A percentile compares a stretch with the other conserved stretches of the same genome.
Evolutionary conservation across 2,797 vertebrate species (phyloP).

Genomic region (Epinephelus awoara): DNA sequence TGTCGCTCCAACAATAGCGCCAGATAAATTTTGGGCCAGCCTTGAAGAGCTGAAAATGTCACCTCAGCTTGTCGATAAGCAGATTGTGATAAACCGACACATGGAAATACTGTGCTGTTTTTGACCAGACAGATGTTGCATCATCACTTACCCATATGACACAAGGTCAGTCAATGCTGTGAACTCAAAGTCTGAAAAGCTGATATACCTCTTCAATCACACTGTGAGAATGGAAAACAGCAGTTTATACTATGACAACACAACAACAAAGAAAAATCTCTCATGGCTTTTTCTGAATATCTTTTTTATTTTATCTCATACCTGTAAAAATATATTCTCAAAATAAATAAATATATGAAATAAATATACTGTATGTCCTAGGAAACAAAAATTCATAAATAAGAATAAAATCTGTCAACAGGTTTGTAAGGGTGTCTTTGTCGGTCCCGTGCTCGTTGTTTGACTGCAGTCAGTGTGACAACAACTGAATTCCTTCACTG

Average conservation of each 20-base stretch:
- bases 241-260: conserved; percentile 15
- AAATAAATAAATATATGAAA: conserved; percentile 99
- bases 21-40: neutral
- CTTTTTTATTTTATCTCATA: conserved; percentile 87
- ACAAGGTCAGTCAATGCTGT: neutral
- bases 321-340: conserved; percentile 99
- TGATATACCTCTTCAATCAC: conserved; percentile 31
- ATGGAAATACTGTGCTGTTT: neutral
- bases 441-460: conserved; percentile 61
- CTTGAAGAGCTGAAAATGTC: neutral
- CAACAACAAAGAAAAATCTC: conserved; percentile 61
- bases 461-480: conserved; percentile 55
- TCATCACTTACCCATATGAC: neutral
- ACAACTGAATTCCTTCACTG: conserved; percentile 79
- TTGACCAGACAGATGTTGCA: neutral
- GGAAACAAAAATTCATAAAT: conserved; percentile 96
- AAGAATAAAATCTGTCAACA: conserved; percentile 80
- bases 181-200: conserved; percentile 8
- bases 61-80: neutral
- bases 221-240: conserved; percentile 26
- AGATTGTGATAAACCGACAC: neutral
- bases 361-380: conserved; percentile 95
- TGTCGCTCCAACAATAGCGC: neutral
- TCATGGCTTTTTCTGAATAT: conserved; percentile 49
- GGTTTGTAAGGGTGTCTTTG: conserved; percentile 78